Conservation (phyloP, 2,888 invertebrate species). For the Dastarcus helophoroides region DNA sequence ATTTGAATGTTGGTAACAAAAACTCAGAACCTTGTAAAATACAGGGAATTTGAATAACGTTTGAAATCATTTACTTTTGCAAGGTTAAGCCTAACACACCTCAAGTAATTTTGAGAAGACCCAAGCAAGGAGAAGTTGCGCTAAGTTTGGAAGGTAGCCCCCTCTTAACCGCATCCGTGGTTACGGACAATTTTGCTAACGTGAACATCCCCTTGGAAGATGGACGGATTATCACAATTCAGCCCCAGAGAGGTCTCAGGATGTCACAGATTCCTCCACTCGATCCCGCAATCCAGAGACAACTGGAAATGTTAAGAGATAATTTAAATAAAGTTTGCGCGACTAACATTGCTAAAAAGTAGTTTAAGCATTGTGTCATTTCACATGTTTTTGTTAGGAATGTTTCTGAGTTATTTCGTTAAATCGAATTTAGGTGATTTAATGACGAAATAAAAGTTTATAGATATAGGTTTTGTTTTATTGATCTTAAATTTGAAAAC, state of each 20-base stretch:
- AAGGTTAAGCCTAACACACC: constrained; percentile 52
- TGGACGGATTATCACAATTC: constrained; percentile 50
- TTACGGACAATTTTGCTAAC: constrained; percentile 46
- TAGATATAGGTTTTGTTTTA: no score
- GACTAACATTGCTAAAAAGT: no score
- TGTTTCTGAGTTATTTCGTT: no score
- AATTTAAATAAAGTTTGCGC: constrained; percentile 11
- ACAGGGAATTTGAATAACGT: no score
- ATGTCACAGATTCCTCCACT: constrained; percentile 36
- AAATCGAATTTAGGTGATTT: no score
- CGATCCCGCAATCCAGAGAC: constrained; percentile 35
- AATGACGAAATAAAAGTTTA: no score
- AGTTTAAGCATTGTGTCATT: no score
- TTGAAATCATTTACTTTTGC: no score
- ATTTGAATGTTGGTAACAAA: no score
- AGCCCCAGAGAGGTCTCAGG: constrained; percentile 42
- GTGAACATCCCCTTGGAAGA: constrained; percentile 54
- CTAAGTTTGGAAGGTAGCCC: constrained; percentile 59
- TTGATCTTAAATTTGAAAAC: no score
- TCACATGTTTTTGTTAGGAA: no score
- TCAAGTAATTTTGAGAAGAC: constrained; percentile 48
- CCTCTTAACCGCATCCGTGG: constrained; percentile 42
- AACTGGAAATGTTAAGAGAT: constrained; percentile 33
- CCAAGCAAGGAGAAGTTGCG: constrained; percentile 53
- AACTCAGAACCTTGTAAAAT: no score